Conservation (phyloP, 2,797 vertebrate species). For the Lagodon rhomboides region DNA sequence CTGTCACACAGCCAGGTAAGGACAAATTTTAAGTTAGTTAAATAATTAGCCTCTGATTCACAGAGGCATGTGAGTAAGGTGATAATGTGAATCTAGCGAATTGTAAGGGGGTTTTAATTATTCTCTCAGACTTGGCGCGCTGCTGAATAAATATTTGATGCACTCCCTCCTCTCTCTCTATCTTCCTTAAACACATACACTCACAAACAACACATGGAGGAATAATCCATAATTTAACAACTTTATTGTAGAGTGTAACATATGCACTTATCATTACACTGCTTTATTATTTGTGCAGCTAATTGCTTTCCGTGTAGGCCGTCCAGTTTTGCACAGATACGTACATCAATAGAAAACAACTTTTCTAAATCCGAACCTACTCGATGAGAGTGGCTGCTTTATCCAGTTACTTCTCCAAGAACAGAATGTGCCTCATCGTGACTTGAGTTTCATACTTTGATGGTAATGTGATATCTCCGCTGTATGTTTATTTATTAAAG, state of each 20-base stretch:
- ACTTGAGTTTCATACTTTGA: neutral
- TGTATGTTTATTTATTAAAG: slow-evolving; percentile 40
- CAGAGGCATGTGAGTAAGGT: slow-evolving; percentile 18
- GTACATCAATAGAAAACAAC: slow-evolving; percentile 19
- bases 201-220: slow-evolving; percentile 16
- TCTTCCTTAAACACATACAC: slow-evolving; percentile 7
- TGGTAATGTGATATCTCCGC: slow-evolving; percentile 2
- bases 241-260: slow-evolving; percentile 31
- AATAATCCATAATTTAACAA: slow-evolving; percentile 62
- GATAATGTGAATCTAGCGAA: slow-evolving; percentile 34
- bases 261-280: slow-evolving; percentile 36
- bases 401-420: slow-evolving; percentile 15
- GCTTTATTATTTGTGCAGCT: slow-evolving; percentile 40
- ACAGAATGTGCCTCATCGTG: neutral
- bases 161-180: neutral
- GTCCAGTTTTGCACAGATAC: slow-evolving; percentile 12
- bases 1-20: slow-evolving; percentile 12
- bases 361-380: slow-evolving; percentile 8
- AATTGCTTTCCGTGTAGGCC: slow-evolving; percentile 35
- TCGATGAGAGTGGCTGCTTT: slow-evolving; percentile 17
- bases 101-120: slow-evolving; percentile 30
- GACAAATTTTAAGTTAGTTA: slow-evolving; percentile 19
- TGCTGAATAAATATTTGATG: slow-evolving; percentile 40
- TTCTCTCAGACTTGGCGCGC: slow-evolving; percentile 23
- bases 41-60: slow-evolving; percentile 23